A percentile compares a stretch with the other conserved stretches of the same genome.
phyloP scores from a whole-genome alignment of 2,113 vertebrate species.

The Megaceryle maxima region DNA sequence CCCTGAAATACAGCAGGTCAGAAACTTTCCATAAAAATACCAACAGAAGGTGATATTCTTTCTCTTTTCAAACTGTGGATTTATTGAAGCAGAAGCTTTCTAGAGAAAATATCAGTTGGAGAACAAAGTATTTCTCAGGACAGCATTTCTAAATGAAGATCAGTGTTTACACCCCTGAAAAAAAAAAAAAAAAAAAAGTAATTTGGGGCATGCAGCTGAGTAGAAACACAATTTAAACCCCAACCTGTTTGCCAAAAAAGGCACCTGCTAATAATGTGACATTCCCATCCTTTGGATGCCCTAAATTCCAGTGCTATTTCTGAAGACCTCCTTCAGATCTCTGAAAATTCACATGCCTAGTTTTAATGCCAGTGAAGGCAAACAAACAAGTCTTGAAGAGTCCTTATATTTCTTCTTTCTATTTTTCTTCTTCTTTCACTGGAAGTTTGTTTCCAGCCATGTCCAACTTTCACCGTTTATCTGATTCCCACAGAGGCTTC shows the following conservation, averaged over 20 bases:
- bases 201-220: background rate
- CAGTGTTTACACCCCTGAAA: background rate
- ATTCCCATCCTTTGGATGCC: background rate
- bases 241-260: background rate
- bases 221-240: background rate
- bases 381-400: background rate
- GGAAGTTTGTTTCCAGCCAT: background rate
- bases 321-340: background rate
- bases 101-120: background rate
- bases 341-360: fast-evolving
- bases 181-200: background rate
- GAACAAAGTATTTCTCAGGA: background rate
- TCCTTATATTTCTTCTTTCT: fast-evolving
- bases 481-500: background rate
- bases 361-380: background rate
- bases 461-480: background rate
- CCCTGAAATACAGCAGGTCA: background rate
- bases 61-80: background rate
- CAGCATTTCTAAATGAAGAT: background rate
- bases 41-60: background rate
- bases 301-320: background rate
- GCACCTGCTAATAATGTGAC: fast-evolving
- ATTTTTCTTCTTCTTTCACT: background rate
- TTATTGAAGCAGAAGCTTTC: background rate
- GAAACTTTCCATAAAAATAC: background rate